Conservation (phyloP, 1,140 invertebrate genomes). For the Lucilia cuprina region DNA sequence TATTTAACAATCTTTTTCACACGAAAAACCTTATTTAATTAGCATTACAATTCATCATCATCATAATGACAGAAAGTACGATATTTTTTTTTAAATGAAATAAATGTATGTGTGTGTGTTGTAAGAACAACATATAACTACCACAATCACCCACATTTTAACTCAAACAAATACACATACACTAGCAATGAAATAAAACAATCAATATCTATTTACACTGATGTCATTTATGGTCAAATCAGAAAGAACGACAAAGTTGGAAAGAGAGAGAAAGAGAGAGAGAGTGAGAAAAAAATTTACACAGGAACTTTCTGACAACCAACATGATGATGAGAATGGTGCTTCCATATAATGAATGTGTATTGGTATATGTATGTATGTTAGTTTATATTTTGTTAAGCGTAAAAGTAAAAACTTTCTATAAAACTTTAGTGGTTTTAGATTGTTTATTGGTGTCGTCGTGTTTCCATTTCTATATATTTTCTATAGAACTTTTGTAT, state of each 20-base stretch:
- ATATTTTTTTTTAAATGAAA: neutral
- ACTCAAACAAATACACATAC: neutral
- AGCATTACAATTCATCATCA: conserved; percentile 15
- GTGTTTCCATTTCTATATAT: neutral
- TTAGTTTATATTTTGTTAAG: neutral
- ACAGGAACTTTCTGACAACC: neutral
- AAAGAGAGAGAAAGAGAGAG: too few species aligned
- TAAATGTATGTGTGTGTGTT: neutral
- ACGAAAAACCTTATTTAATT: conserved; percentile 1
- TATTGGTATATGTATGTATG: neutral
- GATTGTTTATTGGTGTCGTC: neutral
- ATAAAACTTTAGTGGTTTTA: conserved; percentile 3
- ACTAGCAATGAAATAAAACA: neutral
- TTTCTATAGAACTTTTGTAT: neutral
- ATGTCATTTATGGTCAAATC: neutral
- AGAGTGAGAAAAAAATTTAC: neutral
- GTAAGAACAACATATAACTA: neutral
- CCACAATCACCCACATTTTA: neutral
- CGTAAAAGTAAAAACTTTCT: neutral
- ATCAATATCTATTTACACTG: conserved; percentile 3
- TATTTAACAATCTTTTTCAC: neutral
- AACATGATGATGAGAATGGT: neutral
- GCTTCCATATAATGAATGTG: neutral
- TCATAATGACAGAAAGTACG: neutral
- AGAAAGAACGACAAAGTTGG: neutral